These are phyloP conservation scores for Rhaphigaster nebulosa DNA, from an alignment of 2,888 invertebrate species.

Conservation along the genomic window DNA sequence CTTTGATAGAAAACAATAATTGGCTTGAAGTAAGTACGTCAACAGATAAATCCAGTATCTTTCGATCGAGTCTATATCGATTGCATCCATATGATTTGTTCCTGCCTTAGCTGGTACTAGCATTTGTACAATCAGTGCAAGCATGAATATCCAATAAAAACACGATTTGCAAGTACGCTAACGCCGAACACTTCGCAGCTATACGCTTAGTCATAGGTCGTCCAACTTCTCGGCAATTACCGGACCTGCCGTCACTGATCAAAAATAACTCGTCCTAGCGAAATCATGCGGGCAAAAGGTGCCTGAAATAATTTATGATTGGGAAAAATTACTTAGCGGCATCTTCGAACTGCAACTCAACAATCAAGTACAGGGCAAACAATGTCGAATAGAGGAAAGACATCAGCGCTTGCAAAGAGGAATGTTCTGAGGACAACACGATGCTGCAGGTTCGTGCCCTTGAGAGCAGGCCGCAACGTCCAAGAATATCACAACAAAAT, in stretches of 20 bases:
- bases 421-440: background rate
- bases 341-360: background rate
- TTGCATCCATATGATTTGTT: too few relatives aligned
- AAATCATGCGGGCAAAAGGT: background rate
- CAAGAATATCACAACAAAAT: background rate
- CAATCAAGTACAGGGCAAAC: background rate
- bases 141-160: too few relatives aligned
- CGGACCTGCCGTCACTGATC: background rate
- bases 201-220: background rate
- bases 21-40: too few relatives aligned
- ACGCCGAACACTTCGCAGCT: background rate
- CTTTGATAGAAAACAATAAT: too few relatives aligned
- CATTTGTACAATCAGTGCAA: too few relatives aligned
- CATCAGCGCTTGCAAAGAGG: background rate
- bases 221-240: background rate
- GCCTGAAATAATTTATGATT: background rate
- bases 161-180: background rate
- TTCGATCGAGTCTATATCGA: too few relatives aligned
- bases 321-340: background rate
- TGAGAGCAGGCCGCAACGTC: background rate
- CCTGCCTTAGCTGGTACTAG: too few relatives aligned
- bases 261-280: background rate
- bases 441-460: background rate
- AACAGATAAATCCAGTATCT: too few relatives aligned
- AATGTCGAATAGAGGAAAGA: background rate